Evolutionary conservation across 2,888 invertebrate genomes (phyloP).

Genomic region (Drosophila suboccidentalis): DNA sequence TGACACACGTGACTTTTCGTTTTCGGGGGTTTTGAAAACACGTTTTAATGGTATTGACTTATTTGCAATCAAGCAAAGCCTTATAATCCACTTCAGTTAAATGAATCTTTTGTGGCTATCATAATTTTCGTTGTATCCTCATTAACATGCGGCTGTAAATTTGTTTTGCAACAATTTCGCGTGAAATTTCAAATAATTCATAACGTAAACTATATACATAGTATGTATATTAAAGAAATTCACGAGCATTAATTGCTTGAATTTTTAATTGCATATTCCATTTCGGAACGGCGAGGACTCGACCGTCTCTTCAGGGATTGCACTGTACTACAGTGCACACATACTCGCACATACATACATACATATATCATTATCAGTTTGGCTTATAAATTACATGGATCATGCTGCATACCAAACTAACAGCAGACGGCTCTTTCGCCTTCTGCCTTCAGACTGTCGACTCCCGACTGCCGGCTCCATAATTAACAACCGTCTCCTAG

Average conservation of each 20-base stretch:
- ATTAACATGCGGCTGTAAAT: slow-evolving; percentile 62
- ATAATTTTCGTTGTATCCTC: slow-evolving; percentile 34
- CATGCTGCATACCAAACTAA: slow-evolving; percentile 55
- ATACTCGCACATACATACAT: neutral
- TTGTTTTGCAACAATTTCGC: slow-evolving; percentile 52
- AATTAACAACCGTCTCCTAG: slow-evolving; percentile 45
- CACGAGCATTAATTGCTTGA: slow-evolving; percentile 21
- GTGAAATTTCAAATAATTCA: slow-evolving; percentile 48
- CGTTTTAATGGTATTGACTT: slow-evolving; percentile 43
- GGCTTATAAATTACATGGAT: slow-evolving; percentile 57
- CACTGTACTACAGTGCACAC: slow-evolving; percentile 11
- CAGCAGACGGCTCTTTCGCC: slow-evolving; percentile 22
- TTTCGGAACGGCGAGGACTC: slow-evolving; percentile 20
- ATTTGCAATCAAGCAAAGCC: slow-evolving; percentile 46
- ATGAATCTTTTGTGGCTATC: slow-evolving; percentile 26
- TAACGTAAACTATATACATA: slow-evolving; percentile 17
- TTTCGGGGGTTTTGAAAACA: slow-evolving; percentile 52
- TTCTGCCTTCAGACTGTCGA: slow-evolving; percentile 6
- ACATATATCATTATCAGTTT: slow-evolving; percentile 33
- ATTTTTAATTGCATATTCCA: slow-evolving; percentile 36
- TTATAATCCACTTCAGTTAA: slow-evolving; percentile 53
- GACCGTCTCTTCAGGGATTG: neutral
- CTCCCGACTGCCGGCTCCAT: slow-evolving; percentile 21
- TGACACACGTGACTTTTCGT: slow-evolving; percentile 56
- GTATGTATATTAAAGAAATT: slow-evolving; percentile 4